phyloP scores from a whole-genome alignment of 2,888 invertebrate species.

The Meteorus cinctellus region DNA sequence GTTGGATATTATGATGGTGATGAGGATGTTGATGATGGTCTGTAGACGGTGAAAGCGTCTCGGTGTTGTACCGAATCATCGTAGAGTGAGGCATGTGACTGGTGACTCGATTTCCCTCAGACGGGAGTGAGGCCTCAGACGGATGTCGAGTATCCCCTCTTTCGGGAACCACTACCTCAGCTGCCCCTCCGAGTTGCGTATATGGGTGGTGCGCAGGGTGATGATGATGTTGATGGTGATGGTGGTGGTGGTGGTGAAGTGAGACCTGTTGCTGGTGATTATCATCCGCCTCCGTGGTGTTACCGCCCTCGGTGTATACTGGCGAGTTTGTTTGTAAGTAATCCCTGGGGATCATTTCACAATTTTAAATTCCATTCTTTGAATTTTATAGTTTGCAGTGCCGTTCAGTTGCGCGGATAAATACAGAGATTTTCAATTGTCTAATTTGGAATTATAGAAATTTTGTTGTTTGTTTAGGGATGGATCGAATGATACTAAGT shows the following conservation, averaged over 20 bases:
- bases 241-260: conserved; percentile 49
- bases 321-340: conserved; percentile 51
- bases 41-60: conserved; percentile 65
- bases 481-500: no score
- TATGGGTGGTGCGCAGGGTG: conserved; percentile 52
- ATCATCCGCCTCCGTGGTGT: conserved; percentile 55
- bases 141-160: conserved; percentile 68
- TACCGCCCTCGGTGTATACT: conserved; percentile 48
- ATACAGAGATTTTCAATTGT: not conserved
- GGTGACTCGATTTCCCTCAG: conserved; percentile 65
- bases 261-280: conserved; percentile 45
- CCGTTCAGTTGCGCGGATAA: not conserved
- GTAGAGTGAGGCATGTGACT: conserved; percentile 71
- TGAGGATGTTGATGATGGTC: conserved; percentile 60
- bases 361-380: not conserved
- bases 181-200: conserved; percentile 62
- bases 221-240: conserved; percentile 47
- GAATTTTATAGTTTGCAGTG: not conserved
- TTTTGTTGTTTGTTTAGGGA: no score
- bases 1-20: conserved; percentile 51
- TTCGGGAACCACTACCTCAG: conserved; percentile 63
- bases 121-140: conserved; percentile 63
- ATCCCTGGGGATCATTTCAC: conserved; percentile 43
- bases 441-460: not conserved
- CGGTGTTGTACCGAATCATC: conserved; percentile 70